Base-by-base conservation (phyloP, 92 coral and sea anemone species). In the Hydrozoanthus gracilis region DNA sequence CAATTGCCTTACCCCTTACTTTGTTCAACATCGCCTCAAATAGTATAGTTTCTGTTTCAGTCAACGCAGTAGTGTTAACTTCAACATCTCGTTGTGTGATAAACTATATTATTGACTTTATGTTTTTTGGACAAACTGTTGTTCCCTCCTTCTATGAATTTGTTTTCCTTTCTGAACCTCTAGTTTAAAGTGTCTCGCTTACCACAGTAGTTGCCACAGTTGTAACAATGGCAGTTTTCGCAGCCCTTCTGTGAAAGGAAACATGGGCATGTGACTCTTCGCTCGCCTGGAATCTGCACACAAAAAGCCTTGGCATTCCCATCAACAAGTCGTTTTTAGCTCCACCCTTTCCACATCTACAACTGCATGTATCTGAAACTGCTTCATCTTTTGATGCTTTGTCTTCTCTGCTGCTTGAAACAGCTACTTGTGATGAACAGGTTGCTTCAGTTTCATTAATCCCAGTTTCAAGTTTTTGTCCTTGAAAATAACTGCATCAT, bases 261-360 rank as follows among this genome's bases (percentile, higher is more conserved):
- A 78, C 84, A 87, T 17, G 89, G 89, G 86, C 89, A 87, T 8
- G 89, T 77, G 16, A 86, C 84, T 67, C 86, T 62, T 4, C 69
- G 65, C 6, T 86, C 89, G 9, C 85, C 89, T 46, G 89, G 85
- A n/a, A 86, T 65, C 65, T 86, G 89, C 10, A 77, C 77, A 76
- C 88, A 74, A 74, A 85, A 85, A 44, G 70, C 52, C 80, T 85
- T 73, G 3, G 60, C 17, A 50, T 16, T 73, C 60, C 65, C 65
- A 58, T 58, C 65, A 58, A 17, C 65, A 11, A 58, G n/a, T 58
- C n/a, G n/a, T 58, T 82, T 55, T 39, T 73, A 14, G 83, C 88
- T n/a, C 83, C 88, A 86, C n/a, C n/a, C n/a, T n/a, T n/a, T n/a
- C n/a, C n/a, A n/a, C n/a, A n/a, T n/a, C 89, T 75, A 66, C 71